Evolutionary conservation across 2,797 vertebrate species (phyloP), one percentile per base, ranked within the genome.

Genomic region (Glossophaga mutica): DNA sequence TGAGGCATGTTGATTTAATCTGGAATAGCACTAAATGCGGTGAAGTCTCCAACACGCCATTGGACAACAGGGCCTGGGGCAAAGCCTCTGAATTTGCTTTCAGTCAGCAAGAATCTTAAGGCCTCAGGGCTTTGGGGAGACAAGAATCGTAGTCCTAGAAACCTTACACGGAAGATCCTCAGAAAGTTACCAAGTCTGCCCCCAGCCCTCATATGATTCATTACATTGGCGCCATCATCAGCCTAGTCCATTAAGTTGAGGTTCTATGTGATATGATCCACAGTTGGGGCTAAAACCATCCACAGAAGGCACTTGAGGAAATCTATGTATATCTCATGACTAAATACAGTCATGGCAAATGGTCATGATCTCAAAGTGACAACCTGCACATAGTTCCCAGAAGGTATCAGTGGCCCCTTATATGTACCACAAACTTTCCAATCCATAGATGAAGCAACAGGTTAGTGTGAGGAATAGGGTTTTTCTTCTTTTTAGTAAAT

Each of bases 1-100:
- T 57, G 82, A 91, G 48, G 79, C 42, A 14, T 37, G 52, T 55
- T 92, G 52, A 90, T 90, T 94, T 89, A 91, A 96, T 84, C n/a
- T 67, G 48, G 91, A 94, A 91, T 39, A 73, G 48, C 55, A 26
- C 68, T 46, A 77, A 67, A 86, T 48, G 34, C 0, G 0, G 34
- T 55, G 22, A 26, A 59, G 26, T 52, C 55, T 90, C 62, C 68
- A 76, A 2, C 12, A 77, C 34, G 22, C 18, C 42, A 39, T 24
- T 59, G 1, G 37, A 59, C 48, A 34, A 68, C 14, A 57, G 57
- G 65, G 52, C 71, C 87, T 86, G 52, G 65, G 62, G 34, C 52
- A 79, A 44, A 62, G 42, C 42, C 46, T 83, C 57, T 52, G 52
- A 39, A 34, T 71, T 86, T 62, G 26, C 16, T 79, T 77, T 84